Evolutionary conservation across 2,113 vertebrate species (phyloP), one percentile per base, ranked within the genome.

Genomic region (Osmerus mordax): DNA sequence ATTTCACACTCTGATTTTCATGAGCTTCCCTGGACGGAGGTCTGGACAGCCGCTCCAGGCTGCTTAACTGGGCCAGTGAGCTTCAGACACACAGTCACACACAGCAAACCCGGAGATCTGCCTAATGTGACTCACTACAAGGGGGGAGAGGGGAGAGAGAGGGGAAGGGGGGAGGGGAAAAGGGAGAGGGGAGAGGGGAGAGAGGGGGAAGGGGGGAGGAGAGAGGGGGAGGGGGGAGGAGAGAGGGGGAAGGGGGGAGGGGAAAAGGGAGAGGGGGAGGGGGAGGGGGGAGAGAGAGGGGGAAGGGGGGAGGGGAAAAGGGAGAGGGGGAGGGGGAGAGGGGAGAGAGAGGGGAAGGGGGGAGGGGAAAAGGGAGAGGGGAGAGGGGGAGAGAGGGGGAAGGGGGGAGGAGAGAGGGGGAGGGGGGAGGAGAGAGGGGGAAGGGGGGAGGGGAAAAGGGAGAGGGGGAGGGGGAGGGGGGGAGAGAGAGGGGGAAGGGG

Each of bases 1-100:
- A 90, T 92, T 91, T 90, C 90, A 89, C 88, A 87, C 86, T 73
- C 80, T 88, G 89, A 84, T 91, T 92, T 92, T 92, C 91, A 92
- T 92, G 90, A 91, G 87, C 87, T 83, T 79, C 82, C 75, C 79
- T 71, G 77, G 83, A 83, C 78, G 56, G 83, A 86, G 86, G 86
- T 86, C 83, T 84, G 84, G 87, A 85, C 84, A 73, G 87, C 81
- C 84, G 86, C 89, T 87, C 74, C 3, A 80, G 84, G 88, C 77
- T 87, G 78, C 81, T 87, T 88, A 86, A 88, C 84, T 75, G 84
- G 84, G 83, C 79, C 71, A 65, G 74, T 66, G 84, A 84, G 84
- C 81, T 82, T 82, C 85, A 87, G 75, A 77, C 76, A 85, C 76
- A 77, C 68, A 81, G 80, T 81, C 81, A 82, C 82, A 82, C 78